Conservation (phyloP, 2,888 invertebrate species). For the Luffia ferchaultella region DNA sequence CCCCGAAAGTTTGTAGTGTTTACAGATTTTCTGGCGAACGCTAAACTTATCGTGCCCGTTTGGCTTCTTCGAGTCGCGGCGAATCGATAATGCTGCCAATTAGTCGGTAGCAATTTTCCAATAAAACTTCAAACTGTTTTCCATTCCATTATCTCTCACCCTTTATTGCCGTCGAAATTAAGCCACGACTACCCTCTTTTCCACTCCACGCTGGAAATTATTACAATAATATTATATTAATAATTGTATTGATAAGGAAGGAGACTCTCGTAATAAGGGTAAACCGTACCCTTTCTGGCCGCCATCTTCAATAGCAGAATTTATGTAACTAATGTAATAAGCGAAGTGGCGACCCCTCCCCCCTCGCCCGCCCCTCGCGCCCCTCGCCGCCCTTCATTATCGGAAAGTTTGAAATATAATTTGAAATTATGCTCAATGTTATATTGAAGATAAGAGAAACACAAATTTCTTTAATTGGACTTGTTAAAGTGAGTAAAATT, state of each 20-base stretch:
- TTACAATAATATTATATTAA: constrained; percentile 68
- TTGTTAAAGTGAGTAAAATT: constrained; percentile 68
- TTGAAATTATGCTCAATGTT: constrained; percentile 68
- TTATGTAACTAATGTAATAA: constrained; percentile 68
- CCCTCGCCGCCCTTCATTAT: constrained; percentile 60
- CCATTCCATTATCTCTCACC: constrained; percentile 66
- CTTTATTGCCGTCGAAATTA: constrained; percentile 63
- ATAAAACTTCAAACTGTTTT: constrained; percentile 68
- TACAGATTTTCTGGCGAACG: no score
- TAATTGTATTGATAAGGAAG: constrained; percentile 68
- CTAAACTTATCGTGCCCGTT: no score
- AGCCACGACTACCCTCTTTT: constrained; percentile 47
- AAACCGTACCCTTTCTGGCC: constrained; percentile 66
- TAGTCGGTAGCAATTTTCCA: constrained; percentile 63
- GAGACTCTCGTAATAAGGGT: constrained; percentile 67
- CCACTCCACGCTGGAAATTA: constrained; percentile 55
- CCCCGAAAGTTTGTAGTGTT: no score
- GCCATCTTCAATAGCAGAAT: constrained; percentile 67
- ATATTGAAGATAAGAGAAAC: constrained; percentile 68
- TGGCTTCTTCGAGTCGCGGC: no score
- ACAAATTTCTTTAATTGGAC: constrained; percentile 68
- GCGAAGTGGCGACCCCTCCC: constrained; percentile 50
- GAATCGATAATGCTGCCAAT: constrained; percentile 63
- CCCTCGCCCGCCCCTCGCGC: constrained; percentile 23
- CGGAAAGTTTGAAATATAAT: constrained; percentile 68